Evolutionary conservation across 2,113 vertebrate genomes (phyloP).

Genomic region (Nerophis lumbriciformis): DNA sequence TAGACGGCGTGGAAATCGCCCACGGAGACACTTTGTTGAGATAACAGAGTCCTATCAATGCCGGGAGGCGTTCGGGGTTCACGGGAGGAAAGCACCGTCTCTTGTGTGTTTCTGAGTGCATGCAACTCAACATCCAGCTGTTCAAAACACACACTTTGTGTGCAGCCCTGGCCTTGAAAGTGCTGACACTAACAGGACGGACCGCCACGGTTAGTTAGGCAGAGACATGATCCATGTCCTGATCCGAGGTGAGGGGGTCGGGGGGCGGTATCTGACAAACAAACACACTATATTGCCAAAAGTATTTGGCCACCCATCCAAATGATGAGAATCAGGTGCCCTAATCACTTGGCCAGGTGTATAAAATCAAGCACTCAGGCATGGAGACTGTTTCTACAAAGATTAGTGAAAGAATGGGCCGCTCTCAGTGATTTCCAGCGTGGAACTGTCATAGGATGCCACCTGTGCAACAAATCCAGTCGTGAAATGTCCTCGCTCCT

Average conservation of each 20-base stretch:
- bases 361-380: slow-evolving; percentile 1
- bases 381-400: no score
- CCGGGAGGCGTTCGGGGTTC: not conserved
- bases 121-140: not conserved
- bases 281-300: slow-evolving; percentile 12
- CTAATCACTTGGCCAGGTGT: no score
- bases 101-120: slow-evolving; percentile 13
- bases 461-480: no score
- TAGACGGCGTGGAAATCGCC: slow-evolving; percentile 22
- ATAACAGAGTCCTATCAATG: slow-evolving; percentile 43
- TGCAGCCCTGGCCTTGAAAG: slow-evolving; percentile 24
- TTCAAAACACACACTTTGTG: not conserved
- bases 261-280: slow-evolving; percentile 18
- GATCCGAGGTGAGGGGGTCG: slow-evolving; percentile 39
- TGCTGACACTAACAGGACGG: slow-evolving; percentile 26
- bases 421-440: no score
- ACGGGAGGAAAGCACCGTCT: slow-evolving; percentile 27
- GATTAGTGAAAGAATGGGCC: no score
- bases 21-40: slow-evolving; percentile 47
- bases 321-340: no score
- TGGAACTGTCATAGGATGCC: no score
- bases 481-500: no score
- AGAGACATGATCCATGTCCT: slow-evolving; percentile 48
- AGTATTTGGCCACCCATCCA: no score
- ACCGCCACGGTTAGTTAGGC: slow-evolving; percentile 49